Evolutionary conservation across 2,113 vertebrate genomes (phyloP), one percentile per base, ranked within the genome.

Genomic region (Dipodomys spectabilis): DNA sequence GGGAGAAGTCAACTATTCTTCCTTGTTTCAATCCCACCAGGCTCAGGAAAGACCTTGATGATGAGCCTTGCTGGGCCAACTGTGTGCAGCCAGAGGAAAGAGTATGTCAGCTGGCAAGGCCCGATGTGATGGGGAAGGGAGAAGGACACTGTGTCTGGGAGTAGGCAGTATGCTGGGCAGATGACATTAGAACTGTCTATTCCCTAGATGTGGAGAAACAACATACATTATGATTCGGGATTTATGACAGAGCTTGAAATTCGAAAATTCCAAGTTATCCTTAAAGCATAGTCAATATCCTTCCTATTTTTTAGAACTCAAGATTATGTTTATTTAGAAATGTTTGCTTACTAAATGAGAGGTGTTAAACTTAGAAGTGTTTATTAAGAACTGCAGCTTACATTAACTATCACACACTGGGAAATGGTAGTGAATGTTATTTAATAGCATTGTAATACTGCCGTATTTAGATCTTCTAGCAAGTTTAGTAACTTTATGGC

Each of bases 241-340:
- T 75, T 83, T n/a, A 82, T 13, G 23, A 90, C 71, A 71, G 80
- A 78, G 81, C 68, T 93, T 13, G 44, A 23, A 65, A 67, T 75
- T 84, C 27, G 44, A 28, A 87, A 87, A 83, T 96, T 62, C 30
- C 45, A 39, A 82, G 32, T 92, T 22, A 30, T 82, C 44, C 53
- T 82, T 82, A 74, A 86, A 80, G 80, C 39, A 69, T 18, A 45
- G 65, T 45, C 39, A 71, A 11, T 10, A 57, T 86, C 72, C n/a
- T 86, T 90, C 20, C 20, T 64, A 77, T 10, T 72, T 60, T 65
- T 88, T 11, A 49, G 12, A 60, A 60, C 6, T 78, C 15, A 65
- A 44, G 28, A 73, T 90, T 78, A 22, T 44, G 45, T 12, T 30
- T 62, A 39, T 44, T 10, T 69, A 81, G 39, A 92, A 82, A 82